A percentile compares a stretch with the other conserved stretches of the same genome.
Evolutionary conservation across 1,140 invertebrate genomes (phyloP).

Genomic region (Drosophila elegans): DNA sequence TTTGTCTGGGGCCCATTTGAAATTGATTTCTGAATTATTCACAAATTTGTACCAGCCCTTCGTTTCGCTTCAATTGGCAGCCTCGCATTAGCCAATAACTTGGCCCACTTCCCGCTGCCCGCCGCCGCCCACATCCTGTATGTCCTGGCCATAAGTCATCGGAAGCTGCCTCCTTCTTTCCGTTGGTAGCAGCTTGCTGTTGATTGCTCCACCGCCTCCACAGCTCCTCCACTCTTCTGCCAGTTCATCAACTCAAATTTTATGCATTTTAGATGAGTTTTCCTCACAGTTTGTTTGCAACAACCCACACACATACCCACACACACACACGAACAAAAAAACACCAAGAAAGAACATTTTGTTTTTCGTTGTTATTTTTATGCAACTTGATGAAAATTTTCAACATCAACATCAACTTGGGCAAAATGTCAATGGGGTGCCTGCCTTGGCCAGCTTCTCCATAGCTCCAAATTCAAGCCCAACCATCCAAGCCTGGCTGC

Average conservation of each 20-base stretch:
- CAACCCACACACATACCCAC: neutral
- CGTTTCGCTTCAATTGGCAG: conserved; percentile 59
- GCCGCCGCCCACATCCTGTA: conserved; percentile 15
- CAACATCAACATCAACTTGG: conserved; percentile 84
- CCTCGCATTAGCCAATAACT: conserved; percentile 67
- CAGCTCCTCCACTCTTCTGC: conserved; percentile 7
- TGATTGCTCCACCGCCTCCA: conserved; percentile 59
- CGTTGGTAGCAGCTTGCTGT: conserved; percentile 58
- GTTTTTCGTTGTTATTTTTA: conserved; percentile 79
- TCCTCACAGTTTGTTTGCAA: conserved; percentile 76
- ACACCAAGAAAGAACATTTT: conserved; percentile 37
- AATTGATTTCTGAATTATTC: conserved; percentile 83
- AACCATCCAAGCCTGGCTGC: conserved; percentile 57
- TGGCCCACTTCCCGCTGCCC: conserved; percentile 4
- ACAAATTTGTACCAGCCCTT: conserved; percentile 50
- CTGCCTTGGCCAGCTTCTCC: conserved; percentile 30
- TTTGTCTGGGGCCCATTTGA: conserved; percentile 46
- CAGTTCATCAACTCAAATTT: conserved; percentile 83
- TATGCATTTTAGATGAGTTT: conserved; percentile 84
- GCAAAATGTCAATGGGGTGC: conserved; percentile 78
- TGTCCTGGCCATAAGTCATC: conserved; percentile 59
- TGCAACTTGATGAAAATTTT: conserved; percentile 83
- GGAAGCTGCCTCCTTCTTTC: conserved; percentile 26
- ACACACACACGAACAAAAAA: conserved; percentile 12
- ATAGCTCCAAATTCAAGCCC: conserved; percentile 6